Evolutionary conservation across 2,888 invertebrate genomes (phyloP), one percentile per base, ranked within the genome.

Genomic region (Brachycybe producta): DNA sequence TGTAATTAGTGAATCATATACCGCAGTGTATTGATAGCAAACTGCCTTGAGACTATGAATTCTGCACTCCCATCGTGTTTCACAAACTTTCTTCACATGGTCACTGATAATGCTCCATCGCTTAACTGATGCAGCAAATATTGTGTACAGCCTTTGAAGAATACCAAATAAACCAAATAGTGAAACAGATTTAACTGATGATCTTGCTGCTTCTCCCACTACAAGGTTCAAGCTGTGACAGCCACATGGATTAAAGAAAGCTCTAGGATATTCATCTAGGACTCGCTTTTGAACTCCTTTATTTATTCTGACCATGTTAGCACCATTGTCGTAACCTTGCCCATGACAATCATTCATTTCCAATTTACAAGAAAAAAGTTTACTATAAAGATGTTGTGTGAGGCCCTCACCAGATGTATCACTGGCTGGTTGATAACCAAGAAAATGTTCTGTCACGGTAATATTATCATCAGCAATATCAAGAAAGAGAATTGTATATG

Each of bases 41-140:
- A 30, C 30, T 11, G 78, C 42, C 82, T 85, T 64, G 84, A 80
- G 64, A 78, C 92, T 41, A 90, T 94, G 50, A 94, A 94, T 11
- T 11, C 30, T 8, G 30, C 30, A 30, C 11, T 30, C 30, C 30
- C 30, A 30, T 13, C 30, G 8, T 8, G 30, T 30, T 30, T 30
- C 30, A 11, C 8, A 30, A 11, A 30, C 11, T 30, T 30, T 30
- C 8, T 30, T 13, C 8, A 30, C 30, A 30, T 30, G 30, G 8
- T 30, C 11, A 11, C 11, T 30, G 8, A 30, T 8, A 30, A 30
- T 30, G 13, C 11, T 13, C 30, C 30, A 30, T 11, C 30, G 30
- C 8, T 8, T 11, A 11, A 13, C 11, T 30, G 30, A 30, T 30
- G 30, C 30, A 11, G 30, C 30, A 30, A 30, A 30, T 13, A 30